Percentiles rank a stretch among this genome's conserved stretches.
Evolutionary conservation across 2,888 invertebrate genomes (phyloP).

Genomic region (Cheilosia soror): DNA sequence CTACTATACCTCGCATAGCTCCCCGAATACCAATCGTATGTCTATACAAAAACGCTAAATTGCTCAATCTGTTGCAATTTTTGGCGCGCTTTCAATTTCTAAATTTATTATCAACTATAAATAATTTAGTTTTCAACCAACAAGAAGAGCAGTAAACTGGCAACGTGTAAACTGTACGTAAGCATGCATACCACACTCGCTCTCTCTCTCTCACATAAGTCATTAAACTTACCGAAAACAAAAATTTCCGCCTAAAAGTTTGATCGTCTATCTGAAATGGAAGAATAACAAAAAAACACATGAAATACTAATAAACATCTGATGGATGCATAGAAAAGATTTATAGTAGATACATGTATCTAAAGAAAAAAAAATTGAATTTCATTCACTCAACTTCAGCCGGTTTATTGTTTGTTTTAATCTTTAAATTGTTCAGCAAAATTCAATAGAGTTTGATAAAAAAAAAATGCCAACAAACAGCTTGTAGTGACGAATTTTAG

Average conservation of each 20-base stretch:
- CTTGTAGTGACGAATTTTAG: not conserved
- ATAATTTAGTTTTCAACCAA: constrained; percentile 41
- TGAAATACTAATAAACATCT: constrained; percentile 14
- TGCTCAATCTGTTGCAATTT: constrained; percentile 57
- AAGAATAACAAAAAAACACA: constrained; percentile 13
- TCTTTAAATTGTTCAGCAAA: not conserved
- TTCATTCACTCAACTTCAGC: constrained; percentile 31
- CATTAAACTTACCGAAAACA: constrained; percentile 75
- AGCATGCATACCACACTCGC: not conserved
- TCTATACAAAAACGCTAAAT: constrained; percentile 6
- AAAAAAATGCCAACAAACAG: not conserved
- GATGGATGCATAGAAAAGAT: constrained; percentile 6
- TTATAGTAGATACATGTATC: constrained; percentile 21
- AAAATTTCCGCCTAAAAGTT: constrained; percentile 68
- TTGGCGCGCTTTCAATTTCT: constrained; percentile 72
- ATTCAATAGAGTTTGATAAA: not conserved
- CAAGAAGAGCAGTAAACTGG: constrained; percentile 11
- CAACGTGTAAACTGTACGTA: not conserved
- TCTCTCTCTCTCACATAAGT: constrained; percentile 30
- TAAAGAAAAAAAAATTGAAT: constrained; percentile 12
- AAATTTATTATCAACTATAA: constrained; percentile 66
- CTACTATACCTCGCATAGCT: not conserved
- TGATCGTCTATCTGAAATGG: constrained; percentile 67
- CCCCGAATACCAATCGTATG: constrained; percentile 16
- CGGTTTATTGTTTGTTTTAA: constrained; percentile 22